phyloP scores from a whole-genome alignment of 2,797 vertebrate species.

The Phalanger gymnotis region DNA sequence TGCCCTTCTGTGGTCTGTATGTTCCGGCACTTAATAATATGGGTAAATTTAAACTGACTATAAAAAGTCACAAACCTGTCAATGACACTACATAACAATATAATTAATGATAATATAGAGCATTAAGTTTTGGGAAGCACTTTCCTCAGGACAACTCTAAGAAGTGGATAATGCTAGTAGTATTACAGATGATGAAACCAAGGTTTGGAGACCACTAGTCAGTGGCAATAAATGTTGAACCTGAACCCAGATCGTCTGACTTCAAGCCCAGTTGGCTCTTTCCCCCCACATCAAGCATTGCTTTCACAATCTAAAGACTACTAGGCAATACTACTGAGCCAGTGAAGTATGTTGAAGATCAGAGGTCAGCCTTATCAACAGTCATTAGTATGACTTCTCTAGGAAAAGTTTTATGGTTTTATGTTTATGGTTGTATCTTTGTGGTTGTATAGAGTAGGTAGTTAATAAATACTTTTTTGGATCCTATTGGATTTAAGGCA shows the following conservation, averaged over 20 bases:
- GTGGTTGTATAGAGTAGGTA: background rate
- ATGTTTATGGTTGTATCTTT: background rate
- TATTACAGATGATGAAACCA: background rate
- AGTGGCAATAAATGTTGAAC: background rate
- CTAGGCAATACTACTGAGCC: background rate
- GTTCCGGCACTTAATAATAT: background rate
- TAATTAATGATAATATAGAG: background rate
- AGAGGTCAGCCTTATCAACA: background rate
- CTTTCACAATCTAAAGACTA: background rate
- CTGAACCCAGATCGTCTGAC: background rate
- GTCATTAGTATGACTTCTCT: background rate
- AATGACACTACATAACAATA: background rate
- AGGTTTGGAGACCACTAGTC: background rate
- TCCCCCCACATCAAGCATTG: background rate
- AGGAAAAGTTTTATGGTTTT: background rate
- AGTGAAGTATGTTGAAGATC: background rate
- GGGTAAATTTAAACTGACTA: constrained; percentile 36
- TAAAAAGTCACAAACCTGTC: constrained; percentile 43
- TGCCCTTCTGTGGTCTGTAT: background rate
- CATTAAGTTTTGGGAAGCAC: background rate
- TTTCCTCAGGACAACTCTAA: background rate
- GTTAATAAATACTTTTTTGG: background rate
- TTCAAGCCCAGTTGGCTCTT: background rate
- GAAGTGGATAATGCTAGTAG: background rate
- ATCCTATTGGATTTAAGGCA: background rate